phyloP scores from a whole-genome alignment of 2,113 vertebrate species.

The Salvelinus fontinalis region DNA sequence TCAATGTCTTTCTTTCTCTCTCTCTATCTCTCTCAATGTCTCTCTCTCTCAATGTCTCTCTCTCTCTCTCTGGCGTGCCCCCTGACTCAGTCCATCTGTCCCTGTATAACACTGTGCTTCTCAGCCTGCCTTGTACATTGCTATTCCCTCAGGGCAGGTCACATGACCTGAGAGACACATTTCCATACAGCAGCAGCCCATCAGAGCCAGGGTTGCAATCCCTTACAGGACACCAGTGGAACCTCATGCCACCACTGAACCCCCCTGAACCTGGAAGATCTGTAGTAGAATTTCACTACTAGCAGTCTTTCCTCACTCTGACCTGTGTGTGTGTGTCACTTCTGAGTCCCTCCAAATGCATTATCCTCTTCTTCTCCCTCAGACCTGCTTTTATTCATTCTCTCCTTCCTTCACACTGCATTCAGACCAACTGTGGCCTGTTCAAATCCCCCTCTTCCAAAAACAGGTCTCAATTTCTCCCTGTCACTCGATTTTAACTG shows the following conservation, averaged over 20 bases:
- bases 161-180: conserved; percentile 44
- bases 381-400: too few species aligned
- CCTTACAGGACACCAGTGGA: conserved; percentile 24
- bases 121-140: conserved; percentile 46
- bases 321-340: conserved; percentile 7
- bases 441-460: too few species aligned
- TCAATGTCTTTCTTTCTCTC: conserved; percentile 6
- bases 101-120: conserved; percentile 63
- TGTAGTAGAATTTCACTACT: too few species aligned
- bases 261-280: too few species aligned
- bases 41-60: conserved; percentile 17
- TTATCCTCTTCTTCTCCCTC: too few species aligned
- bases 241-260: background rate
- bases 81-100: conserved; percentile 75
- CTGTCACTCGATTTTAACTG: too few species aligned
- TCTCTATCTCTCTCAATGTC: background rate
- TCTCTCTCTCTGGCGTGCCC: conserved; percentile 47
- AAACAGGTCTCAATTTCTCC: too few species aligned
- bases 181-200: conserved; percentile 18
- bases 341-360: too few species aligned
- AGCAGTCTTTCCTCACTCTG: background rate
- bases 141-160: conserved; percentile 56
- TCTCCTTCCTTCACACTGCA: too few species aligned
- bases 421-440: too few species aligned
- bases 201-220: conserved; percentile 5